Percentiles rank a stretch among this genome's conserved stretches.
Evolutionary conservation across 2,888 invertebrate genomes (phyloP).

Genomic region (Bembecia ichneumoniformis): DNA sequence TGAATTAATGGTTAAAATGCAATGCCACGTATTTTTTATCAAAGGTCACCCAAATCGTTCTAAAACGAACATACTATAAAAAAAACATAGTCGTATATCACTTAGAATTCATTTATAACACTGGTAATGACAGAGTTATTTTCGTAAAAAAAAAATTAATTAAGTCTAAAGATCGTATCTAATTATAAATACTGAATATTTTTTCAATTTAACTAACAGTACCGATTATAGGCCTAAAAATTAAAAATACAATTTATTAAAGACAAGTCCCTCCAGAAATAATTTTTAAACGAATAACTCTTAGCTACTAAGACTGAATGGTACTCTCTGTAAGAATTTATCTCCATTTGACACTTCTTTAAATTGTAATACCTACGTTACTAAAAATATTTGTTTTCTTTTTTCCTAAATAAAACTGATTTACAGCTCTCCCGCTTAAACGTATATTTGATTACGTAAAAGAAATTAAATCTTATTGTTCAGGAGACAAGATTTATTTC

Average conservation of each 20-base stretch:
- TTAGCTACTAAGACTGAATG: conserved; percentile 67
- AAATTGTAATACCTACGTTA: no score
- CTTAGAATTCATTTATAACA: not conserved
- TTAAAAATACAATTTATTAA: conserved; percentile 47
- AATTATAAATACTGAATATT: conserved; percentile 41
- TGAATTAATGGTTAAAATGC: no score
- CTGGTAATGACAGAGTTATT: conserved; percentile 29
- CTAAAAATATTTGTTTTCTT: no score
- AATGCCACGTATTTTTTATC: not conserved
- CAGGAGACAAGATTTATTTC: not conserved
- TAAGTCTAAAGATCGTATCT: conserved; percentile 26
- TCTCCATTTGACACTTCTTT: no score
- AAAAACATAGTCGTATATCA: no score
- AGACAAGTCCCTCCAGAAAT: conserved; percentile 64
- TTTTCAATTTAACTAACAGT: conserved; percentile 43
- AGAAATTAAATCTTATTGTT: no score
- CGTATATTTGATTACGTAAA: no score
- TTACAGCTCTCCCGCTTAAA: no score
- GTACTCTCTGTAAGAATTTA: conserved; percentile 20
- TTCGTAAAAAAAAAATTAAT: conserved; percentile 29
- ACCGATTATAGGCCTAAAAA: conserved; percentile 45
- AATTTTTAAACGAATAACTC: conserved; percentile 51
- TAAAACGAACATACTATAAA: no score
- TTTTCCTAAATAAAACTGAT: no score
- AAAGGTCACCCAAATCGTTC: no score